These are phyloP conservation scores for Eupelmus urozonus DNA, from an alignment of 2,888 invertebrate species.

Conservation along the genomic window DNA sequence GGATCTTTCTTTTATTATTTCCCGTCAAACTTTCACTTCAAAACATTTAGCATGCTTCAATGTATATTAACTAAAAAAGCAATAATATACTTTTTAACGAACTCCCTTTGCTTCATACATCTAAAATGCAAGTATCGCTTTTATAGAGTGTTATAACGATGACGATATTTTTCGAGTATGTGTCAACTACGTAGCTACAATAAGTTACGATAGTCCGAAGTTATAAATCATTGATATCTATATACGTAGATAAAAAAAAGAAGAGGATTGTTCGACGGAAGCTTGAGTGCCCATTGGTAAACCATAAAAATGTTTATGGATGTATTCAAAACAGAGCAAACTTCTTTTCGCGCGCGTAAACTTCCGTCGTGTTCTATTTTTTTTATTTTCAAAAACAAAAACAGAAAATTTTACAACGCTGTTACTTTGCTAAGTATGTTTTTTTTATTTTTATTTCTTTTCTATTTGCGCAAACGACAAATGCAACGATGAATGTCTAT, in stretches of 20 bases:
- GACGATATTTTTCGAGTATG: slow-evolving; percentile 46
- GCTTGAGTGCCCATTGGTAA: slow-evolving; percentile 4
- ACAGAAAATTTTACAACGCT: background rate
- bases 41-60: too few species aligned
- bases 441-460: slow-evolving; percentile 16
- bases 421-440: slow-evolving; percentile 17
- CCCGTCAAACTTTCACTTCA: too few species aligned
- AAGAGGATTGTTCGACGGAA: slow-evolving; percentile 5
- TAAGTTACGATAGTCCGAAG: slow-evolving; percentile 39
- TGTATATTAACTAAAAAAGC: too few species aligned
- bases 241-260: slow-evolving; percentile 13
- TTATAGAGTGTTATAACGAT: slow-evolving; percentile 32
- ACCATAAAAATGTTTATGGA: slow-evolving; percentile 30
- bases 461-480: slow-evolving; percentile 8
- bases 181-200: slow-evolving; percentile 49
- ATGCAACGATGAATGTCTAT: slow-evolving; percentile 12
- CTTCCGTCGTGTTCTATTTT: background rate
- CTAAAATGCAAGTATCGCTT: slow-evolving; percentile 27
- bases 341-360: slow-evolving; percentile 1
- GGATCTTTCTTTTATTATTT: too few species aligned
- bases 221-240: slow-evolving; percentile 38
- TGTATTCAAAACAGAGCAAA: background rate
- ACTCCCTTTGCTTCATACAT: slow-evolving; percentile 2
- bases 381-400: background rate
- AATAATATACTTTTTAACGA: slow-evolving; percentile 5